A percentile compares a stretch with the other conserved stretches of the same genome.
phyloP scores from a whole-genome alignment of 92 coral and sea anemone genomes.

The Pocillopora meandrina region DNA sequence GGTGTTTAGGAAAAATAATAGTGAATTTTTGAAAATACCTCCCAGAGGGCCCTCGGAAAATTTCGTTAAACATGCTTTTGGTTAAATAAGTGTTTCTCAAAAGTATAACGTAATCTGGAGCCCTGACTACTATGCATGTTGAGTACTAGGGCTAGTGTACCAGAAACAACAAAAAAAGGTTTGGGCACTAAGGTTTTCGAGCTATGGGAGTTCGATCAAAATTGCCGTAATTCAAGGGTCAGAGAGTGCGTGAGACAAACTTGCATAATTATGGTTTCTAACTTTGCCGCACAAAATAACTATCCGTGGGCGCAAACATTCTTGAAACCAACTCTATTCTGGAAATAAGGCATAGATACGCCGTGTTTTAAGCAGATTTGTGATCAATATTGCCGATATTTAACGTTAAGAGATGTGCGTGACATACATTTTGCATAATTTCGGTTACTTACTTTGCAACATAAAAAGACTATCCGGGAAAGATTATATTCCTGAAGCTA shows the following conservation, averaged over 20 bases:
- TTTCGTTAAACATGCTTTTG: slow-evolving; percentile 22
- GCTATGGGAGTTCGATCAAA: slow-evolving; percentile 23
- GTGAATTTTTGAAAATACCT: slow-evolving; percentile 48
- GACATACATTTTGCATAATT: too few species aligned
- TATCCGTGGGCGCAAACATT: not conserved
- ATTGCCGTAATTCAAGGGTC: slow-evolving; percentile 14
- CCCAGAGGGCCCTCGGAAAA: slow-evolving; percentile 37
- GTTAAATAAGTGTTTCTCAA: slow-evolving; percentile 45
- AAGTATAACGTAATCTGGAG: slow-evolving; percentile 48
- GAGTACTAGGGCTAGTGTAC: not conserved
- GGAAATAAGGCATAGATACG: not conserved
- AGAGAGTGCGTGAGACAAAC: not conserved
- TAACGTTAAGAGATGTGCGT: too few species aligned
- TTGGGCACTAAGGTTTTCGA: slow-evolving; percentile 11
- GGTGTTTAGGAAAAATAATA: too few species aligned
- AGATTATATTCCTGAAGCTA: too few species aligned
- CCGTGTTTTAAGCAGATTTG: too few species aligned
- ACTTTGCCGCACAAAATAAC: slow-evolving; percentile 1
- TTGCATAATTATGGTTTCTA: slow-evolving; percentile 25
- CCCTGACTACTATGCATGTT: slow-evolving; percentile 31
- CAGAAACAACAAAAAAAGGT: not conserved
- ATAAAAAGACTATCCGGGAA: too few species aligned
- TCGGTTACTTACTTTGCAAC: too few species aligned
- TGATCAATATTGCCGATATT: too few species aligned
- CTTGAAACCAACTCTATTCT: not conserved